Base-by-base conservation (phyloP, 1,140 invertebrate species). In the Macrocentrus cingulum region DNA sequence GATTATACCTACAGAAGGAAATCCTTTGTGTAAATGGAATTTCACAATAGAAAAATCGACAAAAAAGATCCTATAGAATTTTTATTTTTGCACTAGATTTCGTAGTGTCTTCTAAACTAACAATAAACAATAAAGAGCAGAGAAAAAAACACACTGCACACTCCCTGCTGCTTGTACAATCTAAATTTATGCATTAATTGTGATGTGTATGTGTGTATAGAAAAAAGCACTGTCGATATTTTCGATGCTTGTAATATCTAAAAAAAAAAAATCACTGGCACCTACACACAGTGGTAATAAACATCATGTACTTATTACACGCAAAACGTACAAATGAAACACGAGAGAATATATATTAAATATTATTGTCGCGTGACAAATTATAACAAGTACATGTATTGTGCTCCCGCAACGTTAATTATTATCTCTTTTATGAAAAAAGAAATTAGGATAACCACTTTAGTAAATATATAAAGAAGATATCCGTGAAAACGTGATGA, bases 81-180 rank as follows among this genome's bases (percentile, higher is more conserved):
- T n/a, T n/a, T n/a, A n/a, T n/a, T n/a, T n/a, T n/a, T n/a, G n/a
- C n/a, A n/a, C n/a, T n/a, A n/a, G n/a, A n/a, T n/a, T n/a, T n/a
- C n/a, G n/a, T n/a, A n/a, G n/a, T n/a, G n/a, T n/a, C n/a, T n/a
- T n/a, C n/a, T n/a, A n/a, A n/a, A n/a, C n/a, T n/a, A n/a, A n/a
- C n/a, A n/a, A n/a, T n/a, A n/a, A n/a, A n/a, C n/a, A n/a, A n/a
- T n/a, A n/a, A n/a, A n/a, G n/a, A n/a, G n/a, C n/a, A 45, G 9
- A 9, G 34, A 23, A 55, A 25, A 11, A 29, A 16, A 55, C n/a
- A 19, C 42, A 53, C 36, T 42, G 39, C 39, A 16, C 41, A 55
- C 39, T 55, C 41, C 52, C 23, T 29, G 25, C 4, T 55, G 52
- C 52, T 55, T 55, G 41, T 45, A 55, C 52, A 55, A 55, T 55